Evolutionary conservation across 2,797 vertebrate genomes (phyloP).

Genomic region (Enteromius unitaeniatus): DNA sequence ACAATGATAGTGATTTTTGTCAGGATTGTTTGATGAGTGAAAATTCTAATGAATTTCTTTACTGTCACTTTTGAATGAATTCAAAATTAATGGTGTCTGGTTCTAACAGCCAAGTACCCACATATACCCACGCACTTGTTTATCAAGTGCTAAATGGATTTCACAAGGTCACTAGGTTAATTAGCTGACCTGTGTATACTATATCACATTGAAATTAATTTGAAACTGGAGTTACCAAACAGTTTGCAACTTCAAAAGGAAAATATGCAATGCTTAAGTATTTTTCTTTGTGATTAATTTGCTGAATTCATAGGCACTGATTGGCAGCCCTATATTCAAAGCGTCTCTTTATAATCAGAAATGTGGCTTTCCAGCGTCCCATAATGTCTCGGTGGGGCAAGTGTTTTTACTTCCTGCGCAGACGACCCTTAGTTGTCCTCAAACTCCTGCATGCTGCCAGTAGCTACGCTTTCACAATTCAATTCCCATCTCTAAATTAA

Average conservation of each 20-base stretch:
- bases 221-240: not conserved
- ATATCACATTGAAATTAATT: too few relatives aligned
- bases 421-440: constrained; percentile 54
- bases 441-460: constrained; percentile 52
- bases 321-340: not conserved
- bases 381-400: constrained; percentile 35
- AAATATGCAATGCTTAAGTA: not conserved
- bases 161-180: too few relatives aligned
- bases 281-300: not conserved
- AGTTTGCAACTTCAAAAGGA: not conserved
- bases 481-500: constrained; percentile 71
- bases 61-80: not conserved
- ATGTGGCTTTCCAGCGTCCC: constrained; percentile 14
- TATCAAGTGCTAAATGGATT: too few relatives aligned
- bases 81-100: not conserved
- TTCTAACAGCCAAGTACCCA: too few relatives aligned
- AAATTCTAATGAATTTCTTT: not conserved
- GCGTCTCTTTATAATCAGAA: not conserved
- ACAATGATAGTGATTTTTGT: too few relatives aligned
- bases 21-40: not conserved
- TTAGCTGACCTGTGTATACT: too few relatives aligned
- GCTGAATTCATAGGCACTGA: not conserved
- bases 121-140: too few relatives aligned
- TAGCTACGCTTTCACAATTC: constrained; percentile 68
- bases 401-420: constrained; percentile 22